Conservation (phyloP, 1,140 invertebrate species). For the Penaeus indicus region DNA sequence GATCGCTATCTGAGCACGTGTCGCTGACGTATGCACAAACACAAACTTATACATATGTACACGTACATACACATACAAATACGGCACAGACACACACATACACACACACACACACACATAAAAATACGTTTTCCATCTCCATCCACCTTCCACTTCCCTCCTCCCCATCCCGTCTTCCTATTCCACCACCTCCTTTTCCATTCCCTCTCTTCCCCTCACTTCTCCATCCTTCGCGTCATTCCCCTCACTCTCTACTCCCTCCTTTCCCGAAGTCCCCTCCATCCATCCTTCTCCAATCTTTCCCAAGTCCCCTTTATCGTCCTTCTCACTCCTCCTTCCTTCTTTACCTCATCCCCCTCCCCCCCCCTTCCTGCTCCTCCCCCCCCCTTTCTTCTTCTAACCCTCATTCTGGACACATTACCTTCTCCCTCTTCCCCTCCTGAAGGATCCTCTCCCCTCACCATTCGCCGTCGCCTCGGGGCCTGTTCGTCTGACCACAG, state of each 20-base stretch:
- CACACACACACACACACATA: background rate
- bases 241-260: no score
- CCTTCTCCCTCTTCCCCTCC: background rate
- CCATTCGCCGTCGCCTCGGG: background rate
- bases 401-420: background rate
- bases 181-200: no score
- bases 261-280: no score
- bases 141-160: no score
- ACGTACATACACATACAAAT: background rate
- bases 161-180: no score
- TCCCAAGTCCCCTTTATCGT: no score
- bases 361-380: background rate
- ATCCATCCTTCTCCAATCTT: no score
- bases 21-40: background rate
- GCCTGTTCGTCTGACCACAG: background rate
- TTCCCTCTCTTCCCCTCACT: no score
- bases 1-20: background rate
- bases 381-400: background rate
- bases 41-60: conserved; percentile 28
- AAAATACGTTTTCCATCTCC: no score
- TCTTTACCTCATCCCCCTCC: no score
- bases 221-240: no score
- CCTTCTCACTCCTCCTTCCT: no score
- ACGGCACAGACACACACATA: background rate
- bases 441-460: background rate